Base-by-base conservation (phyloP, 2,113 vertebrate genomes). In the Passer montanus region DNA sequence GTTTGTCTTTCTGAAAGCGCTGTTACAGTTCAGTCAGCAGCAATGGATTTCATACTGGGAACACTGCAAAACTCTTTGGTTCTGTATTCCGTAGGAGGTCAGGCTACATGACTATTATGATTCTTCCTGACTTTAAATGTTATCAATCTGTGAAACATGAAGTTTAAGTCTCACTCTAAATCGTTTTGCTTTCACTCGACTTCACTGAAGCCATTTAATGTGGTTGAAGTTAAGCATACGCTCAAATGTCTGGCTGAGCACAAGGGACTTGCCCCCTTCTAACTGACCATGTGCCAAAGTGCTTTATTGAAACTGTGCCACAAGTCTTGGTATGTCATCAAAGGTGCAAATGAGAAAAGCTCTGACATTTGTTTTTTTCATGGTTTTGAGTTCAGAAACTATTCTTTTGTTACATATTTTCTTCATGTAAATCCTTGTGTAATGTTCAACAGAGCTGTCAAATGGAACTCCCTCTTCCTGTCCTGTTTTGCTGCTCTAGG, bases 91-190 rank as follows among this genome's bases (percentile, higher is more conserved):
- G 35, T n/a, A 50, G 43, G 43, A 94, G 20, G 52, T 67, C 81
- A 89, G 43, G 11, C 73, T 74, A 39, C 60, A 52, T 44, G 52
- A 72, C 39, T 84, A 37, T 79, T 87, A 64, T 63, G 39, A 52
- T 82, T 84, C 35, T 91, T 91, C 56, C 53, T 95, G 87, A 39
- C 20, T 64, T 95, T 78, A 89, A 62, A 67, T 39, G 14, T 73
- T 91, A 84, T 87, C 74, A 82, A 3, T 82, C 81, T 79, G 16
- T 82, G 84, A 91, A 95, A 75, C 19, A 69, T 2, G 7, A 41
- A 77, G 11, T 46, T 75, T 62, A 78, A 78, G 23, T 82, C 77
- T 87, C 3, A 10, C 19, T 82, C 39, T 72, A 89, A 89, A 91
- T 93, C 15, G 63, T 84, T 84, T 82, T 82, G 35, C 21, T 72